These are phyloP conservation scores for Epirrhoe alternata DNA, from an alignment of 2,888 invertebrate genomes.

Conservation along the genomic window DNA sequence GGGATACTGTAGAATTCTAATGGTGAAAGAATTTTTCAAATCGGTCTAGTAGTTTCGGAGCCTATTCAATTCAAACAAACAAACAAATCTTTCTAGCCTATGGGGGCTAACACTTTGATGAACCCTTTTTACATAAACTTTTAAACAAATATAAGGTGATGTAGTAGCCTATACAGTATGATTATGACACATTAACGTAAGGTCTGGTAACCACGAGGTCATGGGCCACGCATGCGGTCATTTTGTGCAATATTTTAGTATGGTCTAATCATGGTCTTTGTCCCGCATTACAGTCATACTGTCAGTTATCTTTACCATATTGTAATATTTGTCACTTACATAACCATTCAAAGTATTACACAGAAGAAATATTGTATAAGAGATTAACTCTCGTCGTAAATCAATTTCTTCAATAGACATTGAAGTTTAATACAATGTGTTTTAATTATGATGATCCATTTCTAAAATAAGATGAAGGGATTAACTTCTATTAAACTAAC, in stretches of 20 bases:
- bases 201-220: conserved; percentile 22
- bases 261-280: conserved; percentile 29
- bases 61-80: too few species aligned
- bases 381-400: conserved; percentile 46
- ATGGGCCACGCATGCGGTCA: conserved; percentile 31
- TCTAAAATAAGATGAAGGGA: neutral
- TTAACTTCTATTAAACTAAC: neutral
- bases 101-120: too few species aligned
- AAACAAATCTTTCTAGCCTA: too few species aligned
- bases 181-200: conserved; percentile 11
- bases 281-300: conserved; percentile 18
- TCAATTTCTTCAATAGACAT: conserved; percentile 36
- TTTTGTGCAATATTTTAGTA: conserved; percentile 36
- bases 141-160: neutral
- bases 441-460: conserved; percentile 1
- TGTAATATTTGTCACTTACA: conserved; percentile 42
- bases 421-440: conserved; percentile 17
- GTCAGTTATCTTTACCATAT: conserved; percentile 22
- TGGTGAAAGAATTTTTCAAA: too few species aligned
- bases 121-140: neutral
- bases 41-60: too few species aligned
- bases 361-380: conserved; percentile 38
- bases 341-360: conserved; percentile 35
- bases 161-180: neutral
- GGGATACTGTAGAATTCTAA: too few species aligned